Conservation (phyloP, 2,797 vertebrate genomes). For the Australoheros facetus region DNA sequence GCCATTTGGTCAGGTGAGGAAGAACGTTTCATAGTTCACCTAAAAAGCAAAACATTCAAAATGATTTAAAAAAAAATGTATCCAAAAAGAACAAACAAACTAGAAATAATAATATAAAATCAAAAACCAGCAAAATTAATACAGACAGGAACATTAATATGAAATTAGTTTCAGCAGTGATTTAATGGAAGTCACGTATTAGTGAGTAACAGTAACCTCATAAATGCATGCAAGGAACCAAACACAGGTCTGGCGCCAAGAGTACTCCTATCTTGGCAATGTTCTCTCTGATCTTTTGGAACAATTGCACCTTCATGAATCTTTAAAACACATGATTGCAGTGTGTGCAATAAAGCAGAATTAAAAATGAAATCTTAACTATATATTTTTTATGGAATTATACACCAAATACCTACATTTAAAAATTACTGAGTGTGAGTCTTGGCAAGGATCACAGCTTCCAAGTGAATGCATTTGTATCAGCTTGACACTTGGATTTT, state of each 20-base stretch:
- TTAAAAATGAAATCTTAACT: neutral
- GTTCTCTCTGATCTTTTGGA: conserved; percentile 43
- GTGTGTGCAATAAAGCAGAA: conserved; percentile 1
- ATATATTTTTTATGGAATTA: neutral
- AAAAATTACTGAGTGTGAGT: conserved; percentile 23
- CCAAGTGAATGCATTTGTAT: conserved; percentile 21
- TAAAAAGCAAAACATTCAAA: neutral
- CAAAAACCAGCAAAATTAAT: neutral
- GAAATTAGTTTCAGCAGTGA: conserved; percentile 7
- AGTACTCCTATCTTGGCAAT: conserved; percentile 7
- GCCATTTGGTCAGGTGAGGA: conserved; percentile 94
- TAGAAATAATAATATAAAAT: neutral
- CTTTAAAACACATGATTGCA: conserved; percentile 27
- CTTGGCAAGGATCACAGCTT: conserved; percentile 20
- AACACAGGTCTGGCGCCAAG: conserved; percentile 4
- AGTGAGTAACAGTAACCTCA: conserved; percentile 23
- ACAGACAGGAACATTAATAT: neutral
- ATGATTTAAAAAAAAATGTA: neutral
- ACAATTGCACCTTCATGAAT: conserved; percentile 28
- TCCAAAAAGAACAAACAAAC: neutral
- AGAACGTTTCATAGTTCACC: neutral
- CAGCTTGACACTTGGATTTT: conserved; percentile 39
- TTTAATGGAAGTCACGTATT: conserved; percentile 12
- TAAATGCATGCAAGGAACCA: conserved; percentile 2
- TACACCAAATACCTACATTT: conserved; percentile 13